Percentiles rank a stretch among this genome's conserved stretches.
Evolutionary conservation across 1,140 invertebrate genomes (phyloP).

Genomic region (Drosophila prosaltans): DNA sequence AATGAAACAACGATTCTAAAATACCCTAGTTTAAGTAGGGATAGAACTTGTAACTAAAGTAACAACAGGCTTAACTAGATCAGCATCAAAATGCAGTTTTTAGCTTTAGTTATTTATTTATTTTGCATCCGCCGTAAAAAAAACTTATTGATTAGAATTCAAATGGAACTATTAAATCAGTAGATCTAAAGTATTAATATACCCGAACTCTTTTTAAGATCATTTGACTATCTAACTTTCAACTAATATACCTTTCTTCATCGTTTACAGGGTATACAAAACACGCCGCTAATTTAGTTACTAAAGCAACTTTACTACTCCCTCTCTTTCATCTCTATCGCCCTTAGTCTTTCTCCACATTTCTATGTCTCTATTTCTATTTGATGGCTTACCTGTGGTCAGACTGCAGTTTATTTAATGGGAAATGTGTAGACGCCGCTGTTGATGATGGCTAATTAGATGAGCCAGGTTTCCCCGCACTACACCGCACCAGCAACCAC

Average conservation of each 20-base stretch:
- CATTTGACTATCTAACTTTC: too few relatives aligned
- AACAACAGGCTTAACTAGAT: too few relatives aligned
- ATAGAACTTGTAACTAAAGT: too few relatives aligned
- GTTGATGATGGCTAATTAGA: constrained; percentile 78
- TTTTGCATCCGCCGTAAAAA: too few relatives aligned
- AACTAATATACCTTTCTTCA: not conserved
- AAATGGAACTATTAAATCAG: too few relatives aligned
- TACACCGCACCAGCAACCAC: not conserved
- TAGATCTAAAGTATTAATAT: too few relatives aligned
- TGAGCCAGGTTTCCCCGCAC: constrained; percentile 9
- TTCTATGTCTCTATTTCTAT: constrained; percentile 11
- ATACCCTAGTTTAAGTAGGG: not conserved
- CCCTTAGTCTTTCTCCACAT: not conserved
- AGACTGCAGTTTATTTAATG: constrained; percentile 42
- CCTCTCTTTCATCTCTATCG: not conserved
- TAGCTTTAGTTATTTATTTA: too few relatives aligned
- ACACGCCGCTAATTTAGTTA: constrained; percentile 75
- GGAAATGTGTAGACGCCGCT: constrained; percentile 65
- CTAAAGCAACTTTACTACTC: constrained; percentile 40
- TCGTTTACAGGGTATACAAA: constrained; percentile 14
- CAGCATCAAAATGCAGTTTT: too few relatives aligned
- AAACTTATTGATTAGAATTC: too few relatives aligned
- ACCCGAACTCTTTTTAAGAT: too few relatives aligned
- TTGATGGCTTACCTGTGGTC: constrained; percentile 61
- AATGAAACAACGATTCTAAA: not conserved